Evolutionary conservation across 2,113 vertebrate species (phyloP).

Genomic region (Myotis lucifugus): DNA sequence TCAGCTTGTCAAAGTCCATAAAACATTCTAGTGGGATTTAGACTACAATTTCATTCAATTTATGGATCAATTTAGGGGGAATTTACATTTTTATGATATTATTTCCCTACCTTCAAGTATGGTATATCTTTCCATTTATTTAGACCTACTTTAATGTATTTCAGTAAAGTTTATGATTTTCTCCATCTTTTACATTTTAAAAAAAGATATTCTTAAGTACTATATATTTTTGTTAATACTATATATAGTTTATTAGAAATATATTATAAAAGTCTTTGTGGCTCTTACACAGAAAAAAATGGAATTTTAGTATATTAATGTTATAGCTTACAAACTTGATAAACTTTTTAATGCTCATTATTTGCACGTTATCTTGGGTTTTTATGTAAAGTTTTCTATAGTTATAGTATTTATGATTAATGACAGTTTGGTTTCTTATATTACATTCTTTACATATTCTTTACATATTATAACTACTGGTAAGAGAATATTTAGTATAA

Average conservation of each 20-base stretch:
- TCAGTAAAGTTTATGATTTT: slow-evolving; percentile 15
- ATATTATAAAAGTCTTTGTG: neutral
- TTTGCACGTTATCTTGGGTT: neutral
- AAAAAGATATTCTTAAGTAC: slow-evolving; percentile 9
- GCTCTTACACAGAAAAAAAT: neutral
- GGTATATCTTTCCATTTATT: neutral
- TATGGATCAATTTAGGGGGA: neutral
- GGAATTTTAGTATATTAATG: neutral
- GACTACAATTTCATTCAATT: slow-evolving; percentile 25
- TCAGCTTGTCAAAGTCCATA: slow-evolving; percentile 20
- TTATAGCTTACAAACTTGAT: neutral
- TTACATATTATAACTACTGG: neutral
- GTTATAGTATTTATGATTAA: neutral
- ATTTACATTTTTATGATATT: neutral
- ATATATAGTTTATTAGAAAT: slow-evolving; percentile 6
- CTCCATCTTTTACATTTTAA: neutral
- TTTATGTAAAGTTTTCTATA: neutral
- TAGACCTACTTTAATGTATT: neutral
- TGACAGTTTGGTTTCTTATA: neutral
- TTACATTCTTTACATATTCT: neutral
- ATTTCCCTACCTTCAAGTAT: slow-evolving; percentile 12
- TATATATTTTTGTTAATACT: neutral
- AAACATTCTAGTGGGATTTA: neutral
- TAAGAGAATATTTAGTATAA: neutral
- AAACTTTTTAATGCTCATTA: neutral